A percentile compares a stretch with the other conserved stretches of the same genome.
Evolutionary conservation across 2,113 vertebrate species (phyloP).

Genomic region (Entosphenus tridentatus): DNA sequence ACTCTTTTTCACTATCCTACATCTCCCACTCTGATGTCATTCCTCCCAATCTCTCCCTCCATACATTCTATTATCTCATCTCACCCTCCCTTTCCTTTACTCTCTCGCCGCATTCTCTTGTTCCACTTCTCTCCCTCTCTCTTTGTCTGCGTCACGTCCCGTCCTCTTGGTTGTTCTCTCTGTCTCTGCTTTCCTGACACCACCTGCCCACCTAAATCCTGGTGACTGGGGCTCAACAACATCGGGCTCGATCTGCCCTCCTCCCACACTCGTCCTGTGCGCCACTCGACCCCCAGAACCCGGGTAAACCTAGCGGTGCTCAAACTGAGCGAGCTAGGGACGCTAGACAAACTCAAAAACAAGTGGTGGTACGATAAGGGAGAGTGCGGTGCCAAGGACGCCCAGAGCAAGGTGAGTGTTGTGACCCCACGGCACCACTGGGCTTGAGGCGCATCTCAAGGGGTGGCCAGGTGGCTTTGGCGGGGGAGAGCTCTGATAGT

Average conservation of each 20-base stretch:
- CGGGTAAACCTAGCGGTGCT: conserved; percentile 99
- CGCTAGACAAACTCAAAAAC: conserved; percentile 99
- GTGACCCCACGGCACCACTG: conserved; percentile 16
- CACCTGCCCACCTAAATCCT: too few relatives aligned
- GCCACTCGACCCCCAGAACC: conserved; percentile 29
- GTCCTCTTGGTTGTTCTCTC: too few relatives aligned
- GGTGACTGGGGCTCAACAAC: too few relatives aligned
- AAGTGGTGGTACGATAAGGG: conserved; percentile 99
- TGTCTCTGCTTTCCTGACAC: too few relatives aligned
- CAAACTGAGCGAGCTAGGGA: conserved; percentile 99
- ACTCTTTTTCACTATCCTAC: background rate
- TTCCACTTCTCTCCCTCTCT: background rate
- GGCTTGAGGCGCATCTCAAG: too few relatives aligned
- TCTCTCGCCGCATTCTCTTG: background rate
- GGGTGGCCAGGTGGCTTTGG: too few relatives aligned
- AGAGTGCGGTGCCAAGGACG: conserved; percentile 92
- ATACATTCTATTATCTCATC: background rate
- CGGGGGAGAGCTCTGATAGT: too few relatives aligned
- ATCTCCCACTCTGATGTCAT: background rate
- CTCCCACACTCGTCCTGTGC: too few relatives aligned
- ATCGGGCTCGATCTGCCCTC: too few relatives aligned
- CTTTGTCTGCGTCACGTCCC: background rate
- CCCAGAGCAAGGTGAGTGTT: conserved; percentile 97
- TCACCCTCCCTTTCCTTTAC: background rate
- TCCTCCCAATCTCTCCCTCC: background rate